phyloP scores from a whole-genome alignment of 2,888 invertebrate genomes.

The Lacanobia wlatinum region DNA sequence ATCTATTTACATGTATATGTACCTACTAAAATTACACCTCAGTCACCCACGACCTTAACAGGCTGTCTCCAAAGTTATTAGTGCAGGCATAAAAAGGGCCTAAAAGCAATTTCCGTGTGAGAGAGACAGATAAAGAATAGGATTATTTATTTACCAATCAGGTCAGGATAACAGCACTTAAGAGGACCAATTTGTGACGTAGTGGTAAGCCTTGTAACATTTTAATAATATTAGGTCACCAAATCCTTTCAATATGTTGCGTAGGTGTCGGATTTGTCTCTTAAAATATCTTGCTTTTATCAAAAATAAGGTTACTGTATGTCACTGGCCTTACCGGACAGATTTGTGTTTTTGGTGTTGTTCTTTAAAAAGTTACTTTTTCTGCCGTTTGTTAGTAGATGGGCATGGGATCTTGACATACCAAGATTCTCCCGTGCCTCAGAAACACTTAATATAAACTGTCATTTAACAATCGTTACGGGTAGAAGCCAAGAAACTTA shows the following conservation, averaged over 20 bases:
- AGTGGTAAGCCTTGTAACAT: conserved; percentile 19
- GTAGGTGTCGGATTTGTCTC: conserved; percentile 9
- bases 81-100: conserved; percentile 62
- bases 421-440: too few relatives aligned
- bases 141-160: conserved; percentile 67
- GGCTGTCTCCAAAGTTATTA: conserved; percentile 62
- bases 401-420: too few relatives aligned
- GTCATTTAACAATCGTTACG: too few relatives aligned
- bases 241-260: conserved; percentile 4
- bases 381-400: too few relatives aligned
- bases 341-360: background rate
- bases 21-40: conserved; percentile 8
- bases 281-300: background rate
- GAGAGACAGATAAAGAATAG: conserved; percentile 62
- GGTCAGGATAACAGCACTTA: conserved; percentile 61
- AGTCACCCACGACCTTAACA: conserved; percentile 26
- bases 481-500: too few relatives aligned
- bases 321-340: background rate
- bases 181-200: conserved; percentile 55
- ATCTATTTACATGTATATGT: background rate
- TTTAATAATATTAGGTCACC: conserved; percentile 15
- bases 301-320: background rate
- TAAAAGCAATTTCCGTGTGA: conserved; percentile 62
- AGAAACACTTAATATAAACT: too few relatives aligned
- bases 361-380: too few relatives aligned